Evolutionary conservation across 2,888 invertebrate genomes (phyloP).

Genomic region (Urechis unicinctus): DNA sequence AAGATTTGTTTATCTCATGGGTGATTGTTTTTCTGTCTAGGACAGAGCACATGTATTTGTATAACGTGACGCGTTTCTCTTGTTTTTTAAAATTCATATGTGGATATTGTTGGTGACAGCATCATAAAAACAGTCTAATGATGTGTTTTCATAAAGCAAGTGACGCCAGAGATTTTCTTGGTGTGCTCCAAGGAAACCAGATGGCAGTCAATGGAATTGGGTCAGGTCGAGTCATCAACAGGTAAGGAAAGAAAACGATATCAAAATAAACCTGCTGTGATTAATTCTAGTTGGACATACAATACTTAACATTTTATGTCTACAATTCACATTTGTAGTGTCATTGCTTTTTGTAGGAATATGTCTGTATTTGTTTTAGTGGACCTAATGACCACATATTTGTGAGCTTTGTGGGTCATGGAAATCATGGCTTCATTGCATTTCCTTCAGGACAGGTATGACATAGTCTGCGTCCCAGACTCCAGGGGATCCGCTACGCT

Average conservation of each 20-base stretch:
- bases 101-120: not conserved
- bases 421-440: conserved; percentile 57
- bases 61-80: no score
- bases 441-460: conserved; percentile 53
- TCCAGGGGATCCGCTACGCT: no score
- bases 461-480: conserved; percentile 9
- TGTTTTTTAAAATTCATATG: not conserved
- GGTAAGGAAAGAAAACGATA: no score
- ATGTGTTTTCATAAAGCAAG: conserved; percentile 44
- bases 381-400: conserved; percentile 59
- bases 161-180: conserved; percentile 57
- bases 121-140: not conserved
- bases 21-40: no score
- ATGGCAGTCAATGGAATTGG: conserved; percentile 52
- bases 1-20: no score
- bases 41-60: no score
- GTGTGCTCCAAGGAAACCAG: conserved; percentile 56
- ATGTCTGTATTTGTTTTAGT: conserved; percentile 39
- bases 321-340: not conserved
- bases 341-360: not conserved
- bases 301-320: not conserved
- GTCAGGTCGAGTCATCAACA: conserved; percentile 52
- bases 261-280: no score
- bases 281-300: not conserved
- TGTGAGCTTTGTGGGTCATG: conserved; percentile 61